Conservation (phyloP, 2,888 invertebrate genomes). For the Alcis repandata region DNA sequence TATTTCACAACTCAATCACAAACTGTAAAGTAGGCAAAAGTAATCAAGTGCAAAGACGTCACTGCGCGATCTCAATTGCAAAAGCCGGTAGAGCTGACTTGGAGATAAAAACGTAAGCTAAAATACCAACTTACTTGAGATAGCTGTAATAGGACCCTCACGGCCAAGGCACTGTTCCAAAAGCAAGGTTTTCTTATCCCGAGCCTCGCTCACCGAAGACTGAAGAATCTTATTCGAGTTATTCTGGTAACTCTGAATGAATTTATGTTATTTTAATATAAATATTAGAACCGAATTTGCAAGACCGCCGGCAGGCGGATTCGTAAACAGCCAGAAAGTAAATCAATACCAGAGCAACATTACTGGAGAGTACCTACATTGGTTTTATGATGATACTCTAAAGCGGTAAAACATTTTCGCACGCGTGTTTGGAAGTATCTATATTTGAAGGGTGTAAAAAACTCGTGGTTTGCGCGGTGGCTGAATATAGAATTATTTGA, state of each 20-base stretch:
- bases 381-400: slow-evolving; percentile 78
- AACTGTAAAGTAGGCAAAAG: slow-evolving; percentile 4
- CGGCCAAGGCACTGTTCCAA: slow-evolving; percentile 46
- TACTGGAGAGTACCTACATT: slow-evolving; percentile 60
- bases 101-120: not conserved
- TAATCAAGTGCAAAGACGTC: slow-evolving; percentile 11
- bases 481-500: slow-evolving; percentile 21
- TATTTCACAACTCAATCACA: slow-evolving; percentile 28
- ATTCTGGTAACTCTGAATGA: slow-evolving; percentile 61
- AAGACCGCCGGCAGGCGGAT: slow-evolving; percentile 71
- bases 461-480: slow-evolving; percentile 16
- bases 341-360: slow-evolving; percentile 72
- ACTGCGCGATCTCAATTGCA: slow-evolving; percentile 11
- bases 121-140: slow-evolving; percentile 60
- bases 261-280: slow-evolving; percentile 66
- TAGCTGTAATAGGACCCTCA: slow-evolving; percentile 53
- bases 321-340: slow-evolving; percentile 77
- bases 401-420: slow-evolving; percentile 68
- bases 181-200: slow-evolving; percentile 19
- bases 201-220: slow-evolving; percentile 22
- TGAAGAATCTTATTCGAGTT: slow-evolving; percentile 52
- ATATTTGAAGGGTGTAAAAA: slow-evolving; percentile 37
- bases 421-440: slow-evolving; percentile 48
- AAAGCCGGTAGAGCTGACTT: slow-evolving; percentile 9
- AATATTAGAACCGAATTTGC: slow-evolving; percentile 68